Evolutionary conservation across 2,113 vertebrate genomes (phyloP), one percentile per base, ranked within the genome.

Genomic region (Tympanuchus pallidicinctus): DNA sequence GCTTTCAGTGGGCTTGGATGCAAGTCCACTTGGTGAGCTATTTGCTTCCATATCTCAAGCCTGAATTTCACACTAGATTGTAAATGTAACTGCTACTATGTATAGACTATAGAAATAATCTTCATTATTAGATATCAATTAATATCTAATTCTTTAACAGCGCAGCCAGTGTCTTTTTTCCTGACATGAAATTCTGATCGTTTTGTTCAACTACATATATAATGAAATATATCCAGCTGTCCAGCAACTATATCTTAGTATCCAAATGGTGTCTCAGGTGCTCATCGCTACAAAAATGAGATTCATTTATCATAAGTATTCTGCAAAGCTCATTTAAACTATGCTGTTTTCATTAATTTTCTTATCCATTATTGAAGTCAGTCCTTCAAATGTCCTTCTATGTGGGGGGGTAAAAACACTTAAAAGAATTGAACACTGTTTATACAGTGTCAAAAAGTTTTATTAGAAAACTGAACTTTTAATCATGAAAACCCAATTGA

Each of bases 251-350:
- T 38, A 40, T 40, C 69, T 75, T 56, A 52, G 14, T 30, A 88
- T 50, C 4, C 6, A 90, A 85, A 72, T 61, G 69, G 22, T 57
- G 6, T 84, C 63, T 82, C 70, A 78, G 45, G 22, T 72, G 32
- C 82, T 89, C 79, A 74, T 81, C 25, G 34, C 22, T 78, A 20
- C 13, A 64, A 81, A 86, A 59, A 34, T 60, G 56, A 60, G 45
- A 93, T 86, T 84, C 4, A 93, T 93, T 85, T 87, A 67, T 71
- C 65, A 20, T 13, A 80, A 50, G 5, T 86, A 56, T 72, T 75
- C 61, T 89, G 57, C 17, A 80, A 92, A 93, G 78, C 71, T 82
- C 92, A 94, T 79, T 89, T 77, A 22, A 75, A 57, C 19, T 40
- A 10, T 13, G 17, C 1, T 81, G 8, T 65, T 82, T 32, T 67